Percentiles rank a stretch among this genome's conserved stretches.
These are phyloP conservation scores for Drosophila eohydei DNA, from an alignment of 2,888 invertebrate genomes.

Conservation along the genomic window DNA sequence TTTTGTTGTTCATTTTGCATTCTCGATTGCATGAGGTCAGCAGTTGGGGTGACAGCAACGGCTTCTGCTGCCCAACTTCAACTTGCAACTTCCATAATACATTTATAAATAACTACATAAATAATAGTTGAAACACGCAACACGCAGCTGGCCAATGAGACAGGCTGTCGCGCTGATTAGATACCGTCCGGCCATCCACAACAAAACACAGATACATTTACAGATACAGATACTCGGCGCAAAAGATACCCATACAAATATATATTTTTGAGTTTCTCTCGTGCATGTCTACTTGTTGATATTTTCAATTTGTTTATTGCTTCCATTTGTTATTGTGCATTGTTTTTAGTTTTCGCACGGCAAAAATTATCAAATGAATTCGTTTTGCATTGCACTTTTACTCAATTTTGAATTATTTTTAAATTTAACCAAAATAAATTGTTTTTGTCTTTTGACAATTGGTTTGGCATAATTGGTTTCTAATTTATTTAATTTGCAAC, in stretches of 20 bases:
- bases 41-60: conserved; percentile 21
- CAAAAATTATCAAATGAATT: conserved; percentile 22
- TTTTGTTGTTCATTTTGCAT: conserved; percentile 38
- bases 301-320: conserved; percentile 54
- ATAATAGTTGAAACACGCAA: conserved; percentile 54
- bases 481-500: conserved; percentile 27
- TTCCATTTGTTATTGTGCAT: conserved; percentile 53
- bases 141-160: conserved; percentile 63
- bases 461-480: conserved; percentile 39
- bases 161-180: conserved; percentile 70
- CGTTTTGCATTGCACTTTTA: conserved; percentile 43
- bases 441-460: conserved; percentile 24
- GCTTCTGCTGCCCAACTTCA: conserved; percentile 23
- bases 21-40: conserved; percentile 63
- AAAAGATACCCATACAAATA: conserved; percentile 30
- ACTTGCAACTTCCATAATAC: conserved; percentile 44
- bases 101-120: conserved; percentile 59
- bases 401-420: conserved; percentile 33
- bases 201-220: conserved; percentile 19
- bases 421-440: not conserved
- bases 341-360: conserved; percentile 48
- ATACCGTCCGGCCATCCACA: conserved; percentile 57
- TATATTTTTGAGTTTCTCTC: conserved; percentile 43
- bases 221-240: conserved; percentile 29
- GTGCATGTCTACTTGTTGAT: conserved; percentile 29